Percentiles rank a stretch among this genome's conserved stretches.
Conservation (phyloP, 2,113 vertebrate species). For the Excalfactoria chinensis region DNA sequence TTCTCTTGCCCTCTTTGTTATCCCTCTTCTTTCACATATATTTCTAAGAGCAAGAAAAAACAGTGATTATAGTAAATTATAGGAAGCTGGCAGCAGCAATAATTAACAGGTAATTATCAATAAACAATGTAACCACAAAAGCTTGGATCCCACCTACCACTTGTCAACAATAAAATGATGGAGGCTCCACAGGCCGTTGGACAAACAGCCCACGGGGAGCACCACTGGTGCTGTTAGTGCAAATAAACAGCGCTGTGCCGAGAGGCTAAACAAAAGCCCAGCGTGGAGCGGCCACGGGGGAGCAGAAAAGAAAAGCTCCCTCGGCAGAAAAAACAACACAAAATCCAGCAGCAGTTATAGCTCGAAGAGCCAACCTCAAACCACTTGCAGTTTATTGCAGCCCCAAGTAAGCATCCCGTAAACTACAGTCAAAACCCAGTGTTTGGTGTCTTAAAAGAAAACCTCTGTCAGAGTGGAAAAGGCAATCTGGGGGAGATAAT, state of each 20-base stretch:
- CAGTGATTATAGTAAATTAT: constrained; percentile 69
- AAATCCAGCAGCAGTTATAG: constrained; percentile 68
- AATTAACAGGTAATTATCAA: constrained; percentile 85
- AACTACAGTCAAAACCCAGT: neutral
- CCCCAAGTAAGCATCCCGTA: constrained; percentile 1
- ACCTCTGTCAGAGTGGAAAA: neutral
- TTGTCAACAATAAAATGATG: constrained; percentile 80
- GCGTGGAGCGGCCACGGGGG: constrained; percentile 35
- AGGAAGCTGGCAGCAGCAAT: constrained; percentile 71
- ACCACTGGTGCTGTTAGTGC: constrained; percentile 63
- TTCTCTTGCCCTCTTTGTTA: constrained; percentile 28
- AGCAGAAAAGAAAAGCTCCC: constrained; percentile 69
- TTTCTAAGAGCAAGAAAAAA: constrained; percentile 60
- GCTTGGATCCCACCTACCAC: constrained; percentile 75
- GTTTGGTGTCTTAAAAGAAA: neutral
- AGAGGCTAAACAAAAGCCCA: constrained; percentile 77
- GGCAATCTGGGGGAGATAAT: neutral
- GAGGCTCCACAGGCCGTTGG: constrained; percentile 78
- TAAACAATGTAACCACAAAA: constrained; percentile 82
- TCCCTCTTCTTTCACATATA: constrained; percentile 18
- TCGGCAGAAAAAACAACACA: constrained; percentile 71
- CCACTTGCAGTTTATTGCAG: neutral
- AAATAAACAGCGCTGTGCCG: constrained; percentile 81
- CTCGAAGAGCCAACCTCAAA: constrained; percentile 48
- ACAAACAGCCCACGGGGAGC: constrained; percentile 80